Conservation (phyloP, 2,888 invertebrate genomes). For the Myopa testacea region DNA sequence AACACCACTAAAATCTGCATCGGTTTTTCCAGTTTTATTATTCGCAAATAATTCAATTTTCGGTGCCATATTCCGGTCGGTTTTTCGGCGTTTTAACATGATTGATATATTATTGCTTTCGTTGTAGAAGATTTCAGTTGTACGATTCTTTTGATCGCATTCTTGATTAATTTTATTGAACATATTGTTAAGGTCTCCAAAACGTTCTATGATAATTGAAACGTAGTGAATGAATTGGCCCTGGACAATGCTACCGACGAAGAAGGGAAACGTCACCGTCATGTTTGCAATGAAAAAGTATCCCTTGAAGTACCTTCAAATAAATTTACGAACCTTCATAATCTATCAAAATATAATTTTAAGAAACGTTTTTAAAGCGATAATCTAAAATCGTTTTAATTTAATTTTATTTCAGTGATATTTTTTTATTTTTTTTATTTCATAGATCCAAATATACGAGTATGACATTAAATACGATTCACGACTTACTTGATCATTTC, state of each 20-base stretch:
- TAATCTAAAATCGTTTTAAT: neutral
- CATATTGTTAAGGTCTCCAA: constrained; percentile 60
- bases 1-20: neutral
- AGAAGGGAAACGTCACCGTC: constrained; percentile 61
- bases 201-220: constrained; percentile 62
- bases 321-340: neutral
- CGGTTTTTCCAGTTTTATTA: neutral
- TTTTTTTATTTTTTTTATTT: no score
- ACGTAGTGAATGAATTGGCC: constrained; percentile 65
- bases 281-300: constrained; percentile 58
- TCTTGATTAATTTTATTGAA: constrained; percentile 63
- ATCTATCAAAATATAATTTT: no score
- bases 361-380: no score
- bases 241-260: constrained; percentile 62
- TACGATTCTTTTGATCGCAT: constrained; percentile 49
- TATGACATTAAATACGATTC: neutral
- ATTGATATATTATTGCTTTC: constrained; percentile 56
- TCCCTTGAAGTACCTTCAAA: constrained; percentile 53
- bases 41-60: neutral
- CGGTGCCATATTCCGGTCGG: neutral
- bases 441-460: constrained; percentile 11
- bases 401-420: no score
- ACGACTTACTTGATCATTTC: constrained; percentile 52
- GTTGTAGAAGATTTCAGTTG: constrained; percentile 57
- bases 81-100: constrained; percentile 18